phyloP scores from a whole-genome alignment of 2,888 invertebrate species.

The Pediacus dermestoides region DNA sequence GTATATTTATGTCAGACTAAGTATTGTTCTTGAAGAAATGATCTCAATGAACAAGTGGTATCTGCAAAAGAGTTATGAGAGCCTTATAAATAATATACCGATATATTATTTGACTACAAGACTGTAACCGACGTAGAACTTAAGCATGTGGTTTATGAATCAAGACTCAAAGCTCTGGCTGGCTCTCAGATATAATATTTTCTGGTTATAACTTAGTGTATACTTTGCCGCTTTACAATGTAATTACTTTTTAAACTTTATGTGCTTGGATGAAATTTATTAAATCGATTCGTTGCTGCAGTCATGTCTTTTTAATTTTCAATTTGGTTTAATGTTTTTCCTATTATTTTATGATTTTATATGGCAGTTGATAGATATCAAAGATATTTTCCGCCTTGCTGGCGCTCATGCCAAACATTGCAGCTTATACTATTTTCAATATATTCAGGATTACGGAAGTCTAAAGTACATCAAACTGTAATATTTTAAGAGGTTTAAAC shows the following conservation, averaged over 20 bases:
- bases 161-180: constrained; percentile 29
- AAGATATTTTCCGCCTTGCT: too few relatives aligned
- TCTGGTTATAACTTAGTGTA: constrained; percentile 19
- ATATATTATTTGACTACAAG: constrained; percentile 45
- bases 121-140: constrained; percentile 44
- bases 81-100: constrained; percentile 49
- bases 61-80: constrained; percentile 47
- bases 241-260: constrained; percentile 24
- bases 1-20: constrained; percentile 1
- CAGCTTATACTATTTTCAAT: too few relatives aligned
- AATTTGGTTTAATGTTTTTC: constrained; percentile 13
- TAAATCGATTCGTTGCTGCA: constrained; percentile 11
- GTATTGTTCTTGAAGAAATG: constrained; percentile 23
- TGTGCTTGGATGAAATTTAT: constrained; percentile 15
- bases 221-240: constrained; percentile 19
- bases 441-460: too few relatives aligned
- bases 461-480: too few relatives aligned
- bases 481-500: too few relatives aligned
- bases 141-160: constrained; percentile 39
- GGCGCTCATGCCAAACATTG: too few relatives aligned
- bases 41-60: constrained; percentile 33
- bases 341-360: too few relatives aligned
- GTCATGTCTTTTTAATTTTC: constrained; percentile 15
- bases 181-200: constrained; percentile 22
- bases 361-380: too few relatives aligned